Conservation (phyloP, 2,797 vertebrate genomes). For the Scyliorhinus canicula region DNA sequence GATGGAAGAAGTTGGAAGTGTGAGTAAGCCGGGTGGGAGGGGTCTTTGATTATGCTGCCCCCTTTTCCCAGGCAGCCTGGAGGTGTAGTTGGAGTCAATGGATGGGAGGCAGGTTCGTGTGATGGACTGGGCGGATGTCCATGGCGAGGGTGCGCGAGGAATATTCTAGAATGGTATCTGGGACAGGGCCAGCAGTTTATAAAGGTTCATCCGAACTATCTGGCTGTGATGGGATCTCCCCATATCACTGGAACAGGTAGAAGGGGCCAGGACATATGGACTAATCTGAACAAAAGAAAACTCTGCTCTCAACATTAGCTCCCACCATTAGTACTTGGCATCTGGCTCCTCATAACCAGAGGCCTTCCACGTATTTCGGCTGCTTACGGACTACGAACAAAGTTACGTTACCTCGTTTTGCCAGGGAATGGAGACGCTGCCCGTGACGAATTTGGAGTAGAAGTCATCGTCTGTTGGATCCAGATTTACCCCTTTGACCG, state of each 20-base stretch:
- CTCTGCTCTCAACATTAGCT: neutral
- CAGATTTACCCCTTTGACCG: constrained; percentile 80
- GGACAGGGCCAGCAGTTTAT: neutral
- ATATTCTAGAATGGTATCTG: too few relatives aligned
- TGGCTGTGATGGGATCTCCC: neutral
- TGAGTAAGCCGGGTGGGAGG: too few relatives aligned
- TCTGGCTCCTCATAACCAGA: neutral
- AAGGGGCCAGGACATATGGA: neutral
- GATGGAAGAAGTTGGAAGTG: too few relatives aligned
- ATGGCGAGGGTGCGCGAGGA: too few relatives aligned
- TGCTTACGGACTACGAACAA: neutral
- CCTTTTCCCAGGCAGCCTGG: too few relatives aligned
- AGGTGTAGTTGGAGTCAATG: too few relatives aligned
- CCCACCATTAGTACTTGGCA: neutral
- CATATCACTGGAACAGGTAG: neutral
- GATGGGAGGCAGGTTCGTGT: too few relatives aligned
- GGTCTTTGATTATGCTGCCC: too few relatives aligned
- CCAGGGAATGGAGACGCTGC: constrained; percentile 88
- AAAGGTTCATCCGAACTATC: neutral
- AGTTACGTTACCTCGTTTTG: constrained; percentile 76
- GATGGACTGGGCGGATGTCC: too few relatives aligned
- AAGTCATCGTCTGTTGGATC: constrained; percentile 76
- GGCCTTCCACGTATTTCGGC: too few relatives aligned
- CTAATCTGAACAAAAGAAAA: neutral
- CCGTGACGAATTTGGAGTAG: constrained; percentile 82